Evolutionary conservation across 2,888 invertebrate genomes (phyloP).

Genomic region (Boloria euphrosyne): DNA sequence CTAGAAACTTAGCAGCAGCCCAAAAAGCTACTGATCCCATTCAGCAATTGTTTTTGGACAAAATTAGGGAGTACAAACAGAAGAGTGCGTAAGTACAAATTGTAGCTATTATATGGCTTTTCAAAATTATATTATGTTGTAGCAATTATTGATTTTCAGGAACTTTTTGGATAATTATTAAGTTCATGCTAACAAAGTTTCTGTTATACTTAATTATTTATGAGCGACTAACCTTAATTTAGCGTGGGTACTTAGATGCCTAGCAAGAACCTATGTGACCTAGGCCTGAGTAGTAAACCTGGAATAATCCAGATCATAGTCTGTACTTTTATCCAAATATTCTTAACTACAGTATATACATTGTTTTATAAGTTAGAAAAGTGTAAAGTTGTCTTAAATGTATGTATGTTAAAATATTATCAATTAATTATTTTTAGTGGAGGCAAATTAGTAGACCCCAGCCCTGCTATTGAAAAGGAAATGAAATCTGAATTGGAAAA

Average conservation of each 20-base stretch:
- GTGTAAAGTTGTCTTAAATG: not conserved
- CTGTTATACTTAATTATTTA: too few species aligned
- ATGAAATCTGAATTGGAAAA: slow-evolving; percentile 90
- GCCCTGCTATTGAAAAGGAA: slow-evolving; percentile 88
- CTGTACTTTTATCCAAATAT: too few species aligned
- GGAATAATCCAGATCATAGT: too few species aligned
- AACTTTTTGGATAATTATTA: too few species aligned
- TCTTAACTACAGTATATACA: too few species aligned
- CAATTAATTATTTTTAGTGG: slow-evolving; percentile 78
- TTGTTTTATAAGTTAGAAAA: not conserved
- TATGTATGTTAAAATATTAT: not conserved
- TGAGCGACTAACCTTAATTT: too few species aligned
- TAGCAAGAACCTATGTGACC: too few species aligned
- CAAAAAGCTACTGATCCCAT: slow-evolving; percentile 93
- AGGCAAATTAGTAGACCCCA: slow-evolving; percentile 91
- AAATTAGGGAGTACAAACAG: slow-evolving; percentile 93
- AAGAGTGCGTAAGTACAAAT: slow-evolving; percentile 89
- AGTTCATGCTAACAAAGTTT: too few species aligned
- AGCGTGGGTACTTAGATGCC: too few species aligned
- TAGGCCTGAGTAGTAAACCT: too few species aligned
- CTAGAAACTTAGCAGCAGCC: slow-evolving; percentile 88
- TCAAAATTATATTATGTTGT: not conserved
- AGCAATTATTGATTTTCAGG: slow-evolving; percentile 3
- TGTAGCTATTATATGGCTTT: not conserved
- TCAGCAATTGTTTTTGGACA: slow-evolving; percentile 95